These are phyloP conservation scores for Tetramorium bicarinatum DNA, from an alignment of 2,888 invertebrate genomes.

Conservation along the genomic window DNA sequence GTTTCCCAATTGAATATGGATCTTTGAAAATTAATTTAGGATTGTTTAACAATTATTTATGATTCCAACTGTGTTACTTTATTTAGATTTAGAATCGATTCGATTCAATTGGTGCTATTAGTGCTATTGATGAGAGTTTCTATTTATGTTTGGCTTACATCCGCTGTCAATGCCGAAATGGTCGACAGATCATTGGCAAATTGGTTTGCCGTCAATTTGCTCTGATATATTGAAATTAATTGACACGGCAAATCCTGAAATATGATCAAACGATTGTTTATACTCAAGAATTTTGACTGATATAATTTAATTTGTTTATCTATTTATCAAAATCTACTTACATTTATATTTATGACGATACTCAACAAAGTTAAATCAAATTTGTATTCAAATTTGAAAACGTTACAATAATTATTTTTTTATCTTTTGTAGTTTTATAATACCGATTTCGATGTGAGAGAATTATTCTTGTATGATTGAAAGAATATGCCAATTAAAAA, in stretches of 20 bases:
- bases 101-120: not conserved
- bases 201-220: not conserved
- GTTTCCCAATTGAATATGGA: not conserved
- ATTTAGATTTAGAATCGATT: not conserved
- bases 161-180: not conserved
- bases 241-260: not conserved
- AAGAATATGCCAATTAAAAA: not conserved
- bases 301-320: not conserved
- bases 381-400: not conserved
- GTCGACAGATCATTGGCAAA: not conserved
- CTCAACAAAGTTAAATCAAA: constrained; percentile 24
- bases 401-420: constrained; percentile 3
- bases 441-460: not conserved
- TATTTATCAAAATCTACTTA: not conserved
- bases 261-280: not conserved
- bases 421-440: not conserved
- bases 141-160: not conserved
- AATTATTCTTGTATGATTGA: not conserved
- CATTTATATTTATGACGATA: not conserved
- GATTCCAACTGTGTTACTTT: not conserved
- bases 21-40: not conserved
- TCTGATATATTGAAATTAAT: not conserved
- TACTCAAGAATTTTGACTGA: not conserved
- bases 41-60: not conserved
- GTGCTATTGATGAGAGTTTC: not conserved